Evolutionary conservation across 2,888 invertebrate species (phyloP).

Genomic region (Tachina grossa): DNA sequence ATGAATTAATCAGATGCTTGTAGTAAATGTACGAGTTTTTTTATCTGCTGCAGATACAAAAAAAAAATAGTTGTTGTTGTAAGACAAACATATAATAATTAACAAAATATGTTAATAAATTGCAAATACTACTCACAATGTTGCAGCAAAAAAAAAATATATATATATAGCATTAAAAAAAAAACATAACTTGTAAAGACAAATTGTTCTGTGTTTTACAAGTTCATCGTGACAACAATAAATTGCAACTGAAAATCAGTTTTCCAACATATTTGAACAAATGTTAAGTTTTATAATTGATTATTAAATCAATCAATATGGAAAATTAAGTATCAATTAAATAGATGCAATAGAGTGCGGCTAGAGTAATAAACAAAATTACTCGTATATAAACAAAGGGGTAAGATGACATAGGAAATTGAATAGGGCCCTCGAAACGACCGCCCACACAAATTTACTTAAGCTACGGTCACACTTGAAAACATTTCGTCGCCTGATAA

Average conservation of each 20-base stretch:
- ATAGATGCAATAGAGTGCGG: neutral
- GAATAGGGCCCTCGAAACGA: too few relatives aligned
- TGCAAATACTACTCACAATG: conserved; percentile 19
- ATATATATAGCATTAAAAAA: neutral
- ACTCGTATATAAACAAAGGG: too few relatives aligned
- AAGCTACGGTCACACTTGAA: too few relatives aligned
- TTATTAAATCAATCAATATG: conserved; percentile 24
- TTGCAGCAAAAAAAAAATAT: conserved; percentile 32
- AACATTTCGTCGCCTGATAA: too few relatives aligned
- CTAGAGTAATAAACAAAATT: too few relatives aligned
- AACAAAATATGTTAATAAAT: conserved; percentile 46
- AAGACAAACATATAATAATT: conserved; percentile 17
- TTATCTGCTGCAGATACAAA: conserved; percentile 28
- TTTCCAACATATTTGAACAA: conserved; percentile 5
- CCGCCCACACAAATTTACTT: too few relatives aligned
- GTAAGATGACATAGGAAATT: too few relatives aligned
- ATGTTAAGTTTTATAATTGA: conserved; percentile 26
- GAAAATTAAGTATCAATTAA: conserved; percentile 20
- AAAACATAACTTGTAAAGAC: conserved; percentile 30
- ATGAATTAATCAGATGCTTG: conserved; percentile 64
- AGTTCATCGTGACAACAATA: conserved; percentile 62
- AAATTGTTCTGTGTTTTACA: conserved; percentile 64
- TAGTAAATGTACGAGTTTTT: conserved; percentile 39
- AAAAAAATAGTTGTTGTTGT: conserved; percentile 18
- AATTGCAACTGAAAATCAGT: conserved; percentile 11